Base-by-base conservation (phyloP, 2,797 vertebrate genomes). In the Galagoides demidoff region DNA sequence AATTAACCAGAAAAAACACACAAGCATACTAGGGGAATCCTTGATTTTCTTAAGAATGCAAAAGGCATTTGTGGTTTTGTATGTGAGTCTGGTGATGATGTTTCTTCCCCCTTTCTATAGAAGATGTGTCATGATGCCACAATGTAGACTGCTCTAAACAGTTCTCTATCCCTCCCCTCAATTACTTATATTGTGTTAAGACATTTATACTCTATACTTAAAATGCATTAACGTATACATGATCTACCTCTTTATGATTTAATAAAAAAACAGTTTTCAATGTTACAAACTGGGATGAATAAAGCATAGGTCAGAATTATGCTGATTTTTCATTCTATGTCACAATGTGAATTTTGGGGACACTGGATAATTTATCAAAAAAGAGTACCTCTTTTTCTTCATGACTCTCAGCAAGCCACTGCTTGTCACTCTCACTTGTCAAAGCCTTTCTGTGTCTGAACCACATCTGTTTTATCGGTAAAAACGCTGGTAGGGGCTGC, bases 281-380 rank as follows among this genome's bases (percentile, higher is more conserved):
- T 70, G 16, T 64, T 68, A 85, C 29, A 89, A 64, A 79, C 37
- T 83, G 25, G 7, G 52, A 73, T 88, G 57, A 94, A 39, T 92
- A 52, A 92, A 77, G 55, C 6, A 1, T 74, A 74, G 37, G 23
- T 66, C 39, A 78, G 68, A 95, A 90, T 78, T 55, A 57, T 8
- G 7, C 91, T 91, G 76, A 90, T 45, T 90, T 89, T 94, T 85
- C 34, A 68, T 85, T 85, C 19, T 12, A 77, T 20, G 82, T 73
- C 27, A 87, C 2, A 57, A 81, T 78, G 22, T 9, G 63, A 37
- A 64, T 29, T 70, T 86, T 55, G 1, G 20, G 37, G 11, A 61
- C 86, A 92, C 43, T 34, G 17, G 17, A 29, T 82, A 79, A 68
- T 45, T 77, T 82, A 27, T 19, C 64, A n/a, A 77, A 76, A 79